Percentiles rank a stretch among this genome's conserved stretches.
phyloP scores from a whole-genome alignment of 2,113 vertebrate species.

The Mus pahari region DNA sequence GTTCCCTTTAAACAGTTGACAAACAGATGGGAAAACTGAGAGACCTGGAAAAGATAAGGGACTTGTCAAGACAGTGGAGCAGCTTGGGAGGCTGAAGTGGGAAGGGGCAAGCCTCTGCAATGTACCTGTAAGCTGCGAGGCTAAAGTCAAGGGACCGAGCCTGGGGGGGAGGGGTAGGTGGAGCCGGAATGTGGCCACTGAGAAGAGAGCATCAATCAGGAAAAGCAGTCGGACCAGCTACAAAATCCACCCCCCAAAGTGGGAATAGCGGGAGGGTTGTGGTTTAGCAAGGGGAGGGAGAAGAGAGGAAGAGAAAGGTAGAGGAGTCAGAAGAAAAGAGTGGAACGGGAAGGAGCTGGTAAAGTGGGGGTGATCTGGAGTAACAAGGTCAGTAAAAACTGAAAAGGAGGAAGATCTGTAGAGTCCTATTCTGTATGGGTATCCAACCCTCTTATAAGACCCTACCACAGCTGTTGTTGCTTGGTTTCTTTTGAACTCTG shows the following conservation, averaged over 20 bases:
- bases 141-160: constrained; percentile 22
- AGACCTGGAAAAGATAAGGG: constrained; percentile 38
- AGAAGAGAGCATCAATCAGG: neutral
- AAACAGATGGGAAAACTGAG: constrained; percentile 29
- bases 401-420: neutral
- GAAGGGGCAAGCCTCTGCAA: neutral
- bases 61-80: neutral
- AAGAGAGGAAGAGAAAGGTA: constrained; percentile 44
- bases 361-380: neutral
- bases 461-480: neutral
- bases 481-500: neutral
- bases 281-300: constrained; percentile 56
- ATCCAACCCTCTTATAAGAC: constrained; percentile 12
- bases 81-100: neutral
- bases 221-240: neutral
- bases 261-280: constrained; percentile 36
- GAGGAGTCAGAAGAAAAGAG: neutral
- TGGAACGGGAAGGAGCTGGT: neutral
- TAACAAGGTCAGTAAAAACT: neutral
- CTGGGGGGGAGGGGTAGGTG: constrained; percentile 23
- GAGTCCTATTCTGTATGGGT: neutral
- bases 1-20: neutral
- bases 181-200: neutral
- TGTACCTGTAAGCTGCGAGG: neutral
- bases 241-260: constrained; percentile 55